phyloP scores from a whole-genome alignment of 2,113 vertebrate species.

The Pelusios castaneus region DNA sequence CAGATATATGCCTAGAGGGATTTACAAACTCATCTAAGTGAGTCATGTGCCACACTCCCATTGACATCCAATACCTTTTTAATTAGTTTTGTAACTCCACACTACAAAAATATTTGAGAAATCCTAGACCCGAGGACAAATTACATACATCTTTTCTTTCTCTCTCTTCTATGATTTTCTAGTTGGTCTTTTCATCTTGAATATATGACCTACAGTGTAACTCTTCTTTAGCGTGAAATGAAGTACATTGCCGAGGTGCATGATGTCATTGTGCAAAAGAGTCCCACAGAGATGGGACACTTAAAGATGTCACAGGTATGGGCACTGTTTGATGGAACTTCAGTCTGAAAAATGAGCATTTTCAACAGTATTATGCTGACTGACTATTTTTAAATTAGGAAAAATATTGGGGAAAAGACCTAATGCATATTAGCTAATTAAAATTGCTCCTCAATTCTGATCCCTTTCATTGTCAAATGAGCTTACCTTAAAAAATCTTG shows the following conservation, averaged over 20 bases:
- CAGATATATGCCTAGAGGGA: not conserved
- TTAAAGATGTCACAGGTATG: not conserved
- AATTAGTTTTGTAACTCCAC: not conserved
- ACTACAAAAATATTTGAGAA: not conserved
- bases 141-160: not conserved
- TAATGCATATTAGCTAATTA: not conserved
- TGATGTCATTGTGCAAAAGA: not conserved
- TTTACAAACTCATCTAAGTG: not conserved
- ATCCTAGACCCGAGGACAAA: not conserved
- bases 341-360: not conserved
- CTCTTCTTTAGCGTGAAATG: not conserved
- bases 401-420: not conserved
- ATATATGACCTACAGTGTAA: not conserved
- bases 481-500: not conserved
- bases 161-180: not conserved
- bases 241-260: not conserved
- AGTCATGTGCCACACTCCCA: not conserved
- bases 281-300: not conserved
- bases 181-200: not conserved
- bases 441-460: not conserved
- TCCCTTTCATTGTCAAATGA: not conserved
- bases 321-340: not conserved
- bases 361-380: not conserved
- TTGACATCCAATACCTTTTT: not conserved
- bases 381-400: not conserved